Evolutionary conservation across 1,140 invertebrate species (phyloP).

Genomic region (Cecropterus lyciades): DNA sequence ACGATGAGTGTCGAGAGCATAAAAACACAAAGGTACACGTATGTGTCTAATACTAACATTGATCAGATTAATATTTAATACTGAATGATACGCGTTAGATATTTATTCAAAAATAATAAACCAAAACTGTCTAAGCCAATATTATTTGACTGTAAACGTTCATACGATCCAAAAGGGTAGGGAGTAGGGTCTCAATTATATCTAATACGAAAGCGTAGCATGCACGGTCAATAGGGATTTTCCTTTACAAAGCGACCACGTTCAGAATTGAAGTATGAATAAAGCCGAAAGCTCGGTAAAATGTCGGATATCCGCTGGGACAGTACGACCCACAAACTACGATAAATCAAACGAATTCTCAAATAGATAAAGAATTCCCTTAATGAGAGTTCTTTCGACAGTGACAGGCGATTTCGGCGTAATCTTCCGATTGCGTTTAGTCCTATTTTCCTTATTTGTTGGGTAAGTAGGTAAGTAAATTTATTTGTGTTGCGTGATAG

Average conservation of each 20-base stretch:
- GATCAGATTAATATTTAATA: too few species aligned
- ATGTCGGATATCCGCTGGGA: constrained; percentile 13
- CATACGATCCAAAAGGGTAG: not conserved
- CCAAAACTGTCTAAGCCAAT: not conserved
- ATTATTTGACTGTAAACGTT: constrained; percentile 6
- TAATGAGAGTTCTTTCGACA: constrained; percentile 25
- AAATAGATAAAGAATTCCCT: constrained; percentile 26
- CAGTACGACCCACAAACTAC: constrained; percentile 4
- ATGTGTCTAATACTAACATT: too few species aligned
- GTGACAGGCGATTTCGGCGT: constrained; percentile 13
- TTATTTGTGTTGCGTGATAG: not conserved
- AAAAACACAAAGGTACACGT: too few species aligned
- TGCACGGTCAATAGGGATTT: constrained; percentile 29
- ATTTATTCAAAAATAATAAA: too few species aligned
- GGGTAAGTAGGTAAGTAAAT: not conserved
- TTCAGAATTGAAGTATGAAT: constrained; percentile 24
- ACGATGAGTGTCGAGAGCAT: too few species aligned
- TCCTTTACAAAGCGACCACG: constrained; percentile 13
- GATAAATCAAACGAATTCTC: constrained; percentile 21
- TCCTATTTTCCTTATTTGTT: constrained; percentile 17
- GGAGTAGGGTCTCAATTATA: constrained; percentile 16
- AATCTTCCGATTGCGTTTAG: constrained; percentile 5
- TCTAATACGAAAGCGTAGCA: constrained; percentile 22
- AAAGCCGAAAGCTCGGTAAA: constrained; percentile 17
- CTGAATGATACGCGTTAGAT: too few species aligned